Evolutionary conservation across 2,797 vertebrate species (phyloP).

Genomic region (Coluber constrictor): DNA sequence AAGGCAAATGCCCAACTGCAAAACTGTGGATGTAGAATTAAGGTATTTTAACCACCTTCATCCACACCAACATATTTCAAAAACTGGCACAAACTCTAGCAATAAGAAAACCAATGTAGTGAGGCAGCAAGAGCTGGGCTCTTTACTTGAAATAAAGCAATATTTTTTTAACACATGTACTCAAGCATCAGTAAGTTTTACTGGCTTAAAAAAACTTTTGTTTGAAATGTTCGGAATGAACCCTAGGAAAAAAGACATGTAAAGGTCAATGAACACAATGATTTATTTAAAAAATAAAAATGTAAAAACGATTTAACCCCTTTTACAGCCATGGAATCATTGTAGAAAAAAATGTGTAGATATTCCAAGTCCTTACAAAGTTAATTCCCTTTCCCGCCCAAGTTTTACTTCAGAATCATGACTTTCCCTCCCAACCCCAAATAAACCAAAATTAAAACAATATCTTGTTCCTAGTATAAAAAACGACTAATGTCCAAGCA

Average conservation of each 20-base stretch:
- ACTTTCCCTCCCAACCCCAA: constrained; percentile 61
- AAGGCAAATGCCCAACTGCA: constrained; percentile 63
- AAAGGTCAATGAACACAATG: constrained; percentile 79
- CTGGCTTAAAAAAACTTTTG: constrained; percentile 62
- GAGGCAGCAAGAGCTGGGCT: constrained; percentile 52
- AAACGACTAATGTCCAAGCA: constrained; percentile 80
- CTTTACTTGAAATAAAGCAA: constrained; percentile 59
- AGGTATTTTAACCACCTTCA: constrained; percentile 61
- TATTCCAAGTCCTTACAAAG: constrained; percentile 78
- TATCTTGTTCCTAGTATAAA: constrained; percentile 78
- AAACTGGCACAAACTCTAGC: constrained; percentile 65
- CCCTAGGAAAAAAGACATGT: constrained; percentile 77
- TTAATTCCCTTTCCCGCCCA: constrained; percentile 64
- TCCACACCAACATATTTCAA: constrained; percentile 67
- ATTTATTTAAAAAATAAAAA: constrained; percentile 85
- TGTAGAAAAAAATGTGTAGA: constrained; percentile 72
- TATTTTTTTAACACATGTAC: constrained; percentile 58
- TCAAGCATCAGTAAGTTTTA: constrained; percentile 53
- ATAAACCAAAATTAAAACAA: constrained; percentile 69
- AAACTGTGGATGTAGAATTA: constrained; percentile 67
- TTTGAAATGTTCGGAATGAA: constrained; percentile 66
- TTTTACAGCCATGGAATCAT: constrained; percentile 75
- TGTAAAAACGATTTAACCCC: constrained; percentile 74
- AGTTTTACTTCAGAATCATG: constrained; percentile 13
- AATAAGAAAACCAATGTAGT: constrained; percentile 50